A percentile compares a stretch with the other conserved stretches of the same genome.
phyloP scores from a whole-genome alignment of 1,140 invertebrate genomes.

The Pogonognathellus flavescens region DNA sequence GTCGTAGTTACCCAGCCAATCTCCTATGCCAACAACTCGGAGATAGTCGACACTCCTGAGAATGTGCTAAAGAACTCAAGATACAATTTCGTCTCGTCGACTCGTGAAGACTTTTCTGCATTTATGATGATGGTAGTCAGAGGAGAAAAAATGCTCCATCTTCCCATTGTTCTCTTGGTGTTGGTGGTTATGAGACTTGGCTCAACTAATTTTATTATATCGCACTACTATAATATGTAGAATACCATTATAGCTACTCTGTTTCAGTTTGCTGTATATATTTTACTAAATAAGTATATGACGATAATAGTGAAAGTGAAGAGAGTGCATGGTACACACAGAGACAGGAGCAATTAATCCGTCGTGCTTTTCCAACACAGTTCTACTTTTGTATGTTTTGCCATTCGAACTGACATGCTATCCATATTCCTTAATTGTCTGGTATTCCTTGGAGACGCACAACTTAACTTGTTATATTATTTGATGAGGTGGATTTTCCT shows the following conservation, averaged over 20 bases:
- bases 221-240: too few species aligned
- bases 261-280: neutral
- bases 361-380: conserved; percentile 14
- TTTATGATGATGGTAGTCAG: conserved; percentile 42
- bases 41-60: neutral
- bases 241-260: neutral
- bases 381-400: conserved; percentile 5
- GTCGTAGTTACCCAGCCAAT: neutral
- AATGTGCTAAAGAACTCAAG: conserved; percentile 8
- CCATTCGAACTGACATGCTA: conserved; percentile 30
- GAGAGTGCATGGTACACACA: neutral
- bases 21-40: neutral
- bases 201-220: conserved; percentile 39
- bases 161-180: neutral
- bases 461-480: conserved; percentile 24
- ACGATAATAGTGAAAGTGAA: neutral
- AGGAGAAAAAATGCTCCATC: conserved; percentile 24
- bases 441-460: conserved; percentile 23
- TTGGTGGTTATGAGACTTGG: conserved; percentile 18
- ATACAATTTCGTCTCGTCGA: conserved; percentile 10
- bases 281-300: neutral
- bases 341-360: conserved; percentile 19
- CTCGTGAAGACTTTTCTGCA: conserved; percentile 31
- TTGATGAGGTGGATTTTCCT: conserved; percentile 17
- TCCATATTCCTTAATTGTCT: conserved; percentile 40